A percentile compares a stretch with the other conserved stretches of the same genome.
Evolutionary conservation across 2,888 invertebrate species (phyloP).

Genomic region (Stenodema calcarata): DNA sequence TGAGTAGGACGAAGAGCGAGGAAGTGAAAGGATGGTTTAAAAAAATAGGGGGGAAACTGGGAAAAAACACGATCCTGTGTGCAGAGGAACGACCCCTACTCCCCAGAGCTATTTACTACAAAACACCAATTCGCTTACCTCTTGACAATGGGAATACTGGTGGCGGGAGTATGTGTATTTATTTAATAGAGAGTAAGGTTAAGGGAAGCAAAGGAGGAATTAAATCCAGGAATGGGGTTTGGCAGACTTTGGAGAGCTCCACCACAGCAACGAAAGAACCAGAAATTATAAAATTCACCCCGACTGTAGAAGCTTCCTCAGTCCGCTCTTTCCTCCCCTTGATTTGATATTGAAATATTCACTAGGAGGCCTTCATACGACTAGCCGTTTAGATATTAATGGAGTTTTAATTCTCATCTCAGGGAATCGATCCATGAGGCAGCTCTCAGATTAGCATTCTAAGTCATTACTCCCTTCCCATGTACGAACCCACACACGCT

Average conservation of each 20-base stretch:
- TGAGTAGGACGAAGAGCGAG: background rate
- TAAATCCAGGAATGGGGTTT: background rate
- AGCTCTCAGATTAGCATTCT: constrained; percentile 45
- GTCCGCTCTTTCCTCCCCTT: constrained; percentile 28
- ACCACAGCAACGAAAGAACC: constrained; percentile 16
- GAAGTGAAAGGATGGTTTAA: too few relatives aligned
- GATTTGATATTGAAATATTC: constrained; percentile 55
- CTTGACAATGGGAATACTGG: constrained; percentile 24
- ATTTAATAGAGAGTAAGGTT: constrained; percentile 45
- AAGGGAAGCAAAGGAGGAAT: constrained; percentile 42
- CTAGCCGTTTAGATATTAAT: constrained; percentile 55
- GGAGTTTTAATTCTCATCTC: constrained; percentile 54
- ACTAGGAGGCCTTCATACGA: constrained; percentile 47
- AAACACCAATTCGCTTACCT: constrained; percentile 46
- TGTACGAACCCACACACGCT: constrained; percentile 24
- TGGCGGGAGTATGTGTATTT: background rate
- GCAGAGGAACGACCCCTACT: background rate
- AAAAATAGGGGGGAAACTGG: background rate
- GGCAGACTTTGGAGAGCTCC: background rate
- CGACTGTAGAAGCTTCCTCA: background rate
- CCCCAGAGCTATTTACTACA: constrained; percentile 42
- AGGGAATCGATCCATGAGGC: constrained; percentile 44
- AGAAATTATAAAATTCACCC: constrained; percentile 48
- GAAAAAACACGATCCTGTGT: constrained; percentile 1
- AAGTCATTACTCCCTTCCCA: constrained; percentile 43